Conservation (phyloP, 2,797 vertebrate species). For the Mormyrops attenuatus region DNA sequence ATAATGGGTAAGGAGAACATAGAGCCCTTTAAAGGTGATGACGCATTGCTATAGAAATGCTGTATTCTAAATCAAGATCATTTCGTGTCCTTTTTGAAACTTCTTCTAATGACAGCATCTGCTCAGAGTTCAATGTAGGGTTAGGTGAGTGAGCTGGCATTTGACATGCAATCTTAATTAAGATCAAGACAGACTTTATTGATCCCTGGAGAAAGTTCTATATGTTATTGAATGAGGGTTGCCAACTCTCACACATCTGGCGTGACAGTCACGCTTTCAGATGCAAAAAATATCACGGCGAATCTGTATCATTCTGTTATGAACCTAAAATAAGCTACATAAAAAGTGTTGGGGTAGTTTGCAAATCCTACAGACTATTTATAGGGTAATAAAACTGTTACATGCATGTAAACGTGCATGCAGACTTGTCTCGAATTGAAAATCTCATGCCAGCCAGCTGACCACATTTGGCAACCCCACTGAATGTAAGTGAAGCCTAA, state of each 20-base stretch:
- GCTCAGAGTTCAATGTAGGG: not conserved
- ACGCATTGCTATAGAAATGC: not conserved
- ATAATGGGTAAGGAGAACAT: not conserved
- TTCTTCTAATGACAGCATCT: not conserved
- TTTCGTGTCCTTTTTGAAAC: not conserved
- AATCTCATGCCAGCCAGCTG: not conserved
- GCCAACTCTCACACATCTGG: not conserved
- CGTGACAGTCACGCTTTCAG: not conserved
- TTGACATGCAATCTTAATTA: not conserved
- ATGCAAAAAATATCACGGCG: not conserved
- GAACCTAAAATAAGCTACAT: not conserved
- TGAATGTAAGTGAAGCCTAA: not conserved
- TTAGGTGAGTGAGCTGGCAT: not conserved
- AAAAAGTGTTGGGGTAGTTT: not conserved
- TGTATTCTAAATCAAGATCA: not conserved
- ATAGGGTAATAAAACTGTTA: not conserved
- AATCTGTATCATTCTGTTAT: not conserved
- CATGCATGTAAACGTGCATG: not conserved
- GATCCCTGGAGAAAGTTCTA: not conserved
- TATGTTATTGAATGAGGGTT: not conserved
- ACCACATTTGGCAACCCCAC: not conserved
- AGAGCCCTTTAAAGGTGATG: not conserved
- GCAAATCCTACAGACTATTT: not conserved
- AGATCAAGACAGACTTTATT: not conserved
- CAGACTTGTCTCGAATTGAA: not conserved